Evolutionary conservation across 64 coral and sea anemone genomes (phyloP).

Genomic region (Hydrozoanthus tunicans): DNA sequence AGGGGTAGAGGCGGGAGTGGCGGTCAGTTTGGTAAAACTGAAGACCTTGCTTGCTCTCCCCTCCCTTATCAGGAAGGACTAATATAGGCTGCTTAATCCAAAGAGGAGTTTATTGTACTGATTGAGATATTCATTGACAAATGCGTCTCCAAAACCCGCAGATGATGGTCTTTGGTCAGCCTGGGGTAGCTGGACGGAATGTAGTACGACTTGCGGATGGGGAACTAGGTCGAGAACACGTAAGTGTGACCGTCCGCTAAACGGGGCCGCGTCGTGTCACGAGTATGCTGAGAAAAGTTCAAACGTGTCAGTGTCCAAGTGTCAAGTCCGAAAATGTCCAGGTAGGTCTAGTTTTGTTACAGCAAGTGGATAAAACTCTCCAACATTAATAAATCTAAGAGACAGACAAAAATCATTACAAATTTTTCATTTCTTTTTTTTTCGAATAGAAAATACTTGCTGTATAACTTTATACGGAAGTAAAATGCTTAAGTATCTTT

Average conservation of each 20-base stretch:
- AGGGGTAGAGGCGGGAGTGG: too few relatives aligned
- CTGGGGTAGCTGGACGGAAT: not conserved
- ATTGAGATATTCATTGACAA: too few relatives aligned
- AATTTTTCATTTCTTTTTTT: not conserved
- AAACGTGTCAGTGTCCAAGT: not conserved
- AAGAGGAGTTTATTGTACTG: too few relatives aligned
- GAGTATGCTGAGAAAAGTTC: not conserved
- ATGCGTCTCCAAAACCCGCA: not conserved
- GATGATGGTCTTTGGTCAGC: constrained; percentile 4
- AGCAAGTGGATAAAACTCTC: not conserved
- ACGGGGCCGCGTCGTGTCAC: not conserved
- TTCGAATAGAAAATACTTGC: too few relatives aligned
- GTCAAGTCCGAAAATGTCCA: not conserved
- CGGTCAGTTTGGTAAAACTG: too few relatives aligned
- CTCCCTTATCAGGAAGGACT: too few relatives aligned
- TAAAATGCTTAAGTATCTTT: too few relatives aligned
- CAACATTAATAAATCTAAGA: not conserved
- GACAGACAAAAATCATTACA: not conserved
- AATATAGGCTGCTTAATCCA: too few relatives aligned
- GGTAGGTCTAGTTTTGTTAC: not conserved
- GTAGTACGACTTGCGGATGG: not conserved
- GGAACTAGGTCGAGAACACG: not conserved
- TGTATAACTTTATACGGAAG: too few relatives aligned
- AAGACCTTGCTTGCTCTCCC: too few relatives aligned
- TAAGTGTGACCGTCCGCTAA: not conserved